Base-by-base conservation (phyloP, 2,888 invertebrate species). In the Tinea semifulvella region DNA sequence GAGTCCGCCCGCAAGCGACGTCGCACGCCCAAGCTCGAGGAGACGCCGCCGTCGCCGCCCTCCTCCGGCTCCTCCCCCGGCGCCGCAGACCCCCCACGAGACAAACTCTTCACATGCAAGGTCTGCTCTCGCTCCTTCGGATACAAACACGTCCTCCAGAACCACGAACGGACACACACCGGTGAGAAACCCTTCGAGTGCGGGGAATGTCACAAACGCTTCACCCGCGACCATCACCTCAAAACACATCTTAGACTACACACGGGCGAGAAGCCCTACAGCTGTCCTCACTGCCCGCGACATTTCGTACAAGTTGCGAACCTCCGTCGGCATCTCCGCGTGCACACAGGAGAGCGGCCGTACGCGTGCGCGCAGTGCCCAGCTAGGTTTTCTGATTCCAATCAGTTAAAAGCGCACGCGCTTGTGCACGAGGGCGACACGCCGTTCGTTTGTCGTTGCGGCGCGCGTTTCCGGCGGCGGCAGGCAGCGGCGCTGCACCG, bases 131-230 rank as follows among this genome's bases (percentile, higher is more conserved):
- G 94, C 52, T 91, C 91, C 8, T 96, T 96, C 61, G 95, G 95
- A 40, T 96, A 96, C 82, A 96, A 96, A 62, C 96, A 96, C 71
- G 96, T 96, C 14, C 81, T 96, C 42, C 95, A 96, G 71, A 96
- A 96, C 65, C 96, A 96, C 71, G 95, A 95, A 61, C 87, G 96
- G 54, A 96, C 96, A 0, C 96, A 96, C 67, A 96, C 96, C 1
- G 96, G 96, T 0, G 96, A 96, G 64, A 96, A 96, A 60, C 96
- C 96, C 0, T 96, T 95, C 75, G 92, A 94, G 64, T 96, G 96
- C 60, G 89, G 88, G 20, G 92, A 94, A 68, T 96, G 96, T 63
- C 91, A 94, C 65, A 96, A 96, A 68, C 85, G 94, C 51, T 96
- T 96, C 70, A 96, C 95, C 1, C 85, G 96, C 42, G 96, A 96